Evolutionary conservation across 2,113 vertebrate species (phyloP).

Genomic region (Orcinus orca): DNA sequence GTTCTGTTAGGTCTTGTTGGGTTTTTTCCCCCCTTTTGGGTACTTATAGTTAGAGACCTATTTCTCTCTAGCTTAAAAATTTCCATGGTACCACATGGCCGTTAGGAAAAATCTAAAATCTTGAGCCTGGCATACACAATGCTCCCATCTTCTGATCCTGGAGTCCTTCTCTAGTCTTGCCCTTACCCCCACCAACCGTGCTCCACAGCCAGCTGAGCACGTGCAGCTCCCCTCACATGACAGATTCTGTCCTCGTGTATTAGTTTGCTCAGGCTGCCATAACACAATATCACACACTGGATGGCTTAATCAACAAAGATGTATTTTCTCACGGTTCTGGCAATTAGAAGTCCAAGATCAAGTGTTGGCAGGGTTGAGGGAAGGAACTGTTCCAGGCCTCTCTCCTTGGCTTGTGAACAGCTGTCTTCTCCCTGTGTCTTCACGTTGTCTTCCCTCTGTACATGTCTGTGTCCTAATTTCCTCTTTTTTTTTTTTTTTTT

Average conservation of each 20-base stretch:
- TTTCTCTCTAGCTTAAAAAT: not conserved
- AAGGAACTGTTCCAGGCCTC: not conserved
- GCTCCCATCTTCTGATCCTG: not conserved
- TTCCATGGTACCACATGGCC: not conserved
- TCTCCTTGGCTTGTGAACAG: too few relatives aligned
- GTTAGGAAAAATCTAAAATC: not conserved
- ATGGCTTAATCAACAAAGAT: not conserved
- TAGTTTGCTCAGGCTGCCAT: not conserved
- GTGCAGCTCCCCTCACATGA: fast-evolving
- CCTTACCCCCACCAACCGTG: not conserved
- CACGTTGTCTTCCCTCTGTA: not conserved
- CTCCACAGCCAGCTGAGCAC: not conserved
- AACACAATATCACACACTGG: not conserved
- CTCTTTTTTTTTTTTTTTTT: not conserved
- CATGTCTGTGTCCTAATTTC: not conserved
- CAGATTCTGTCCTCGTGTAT: not conserved
- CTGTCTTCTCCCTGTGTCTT: not conserved
- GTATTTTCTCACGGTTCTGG: not conserved
- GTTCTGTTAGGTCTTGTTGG: not conserved
- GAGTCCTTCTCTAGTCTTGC: too few relatives aligned
- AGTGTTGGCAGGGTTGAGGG: not conserved
- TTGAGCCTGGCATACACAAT: not conserved
- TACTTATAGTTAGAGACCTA: not conserved
- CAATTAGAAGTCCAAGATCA: not conserved
- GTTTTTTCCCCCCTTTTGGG: not conserved